Evolutionary conservation across 2,113 vertebrate genomes (phyloP).

Genomic region (Myiozetetes cayanensis): DNA sequence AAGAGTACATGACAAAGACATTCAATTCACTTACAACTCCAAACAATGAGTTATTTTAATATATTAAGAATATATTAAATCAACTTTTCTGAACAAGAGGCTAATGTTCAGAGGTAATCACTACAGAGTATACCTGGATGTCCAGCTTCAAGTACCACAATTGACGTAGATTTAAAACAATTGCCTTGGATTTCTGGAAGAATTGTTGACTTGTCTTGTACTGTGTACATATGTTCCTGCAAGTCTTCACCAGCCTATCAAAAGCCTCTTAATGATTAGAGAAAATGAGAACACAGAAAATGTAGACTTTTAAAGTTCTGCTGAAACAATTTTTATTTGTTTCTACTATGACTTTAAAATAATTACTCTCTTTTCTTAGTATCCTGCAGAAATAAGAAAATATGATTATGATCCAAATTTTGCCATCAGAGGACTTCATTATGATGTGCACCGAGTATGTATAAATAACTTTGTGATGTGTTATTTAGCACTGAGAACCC

Average conservation of each 20-base stretch:
- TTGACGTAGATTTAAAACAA: neutral
- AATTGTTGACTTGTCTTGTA: neutral
- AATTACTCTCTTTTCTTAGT: constrained; percentile 70
- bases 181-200: neutral
- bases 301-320: neutral
- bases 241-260: neutral
- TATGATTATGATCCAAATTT: constrained; percentile 94
- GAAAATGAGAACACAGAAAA: neutral
- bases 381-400: constrained; percentile 86
- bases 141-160: neutral
- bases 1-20: neutral
- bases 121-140: neutral
- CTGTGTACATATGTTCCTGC: neutral
- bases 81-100: neutral
- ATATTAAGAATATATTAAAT: neutral
- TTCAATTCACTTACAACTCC: neutral
- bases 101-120: neutral
- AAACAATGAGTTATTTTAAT: rapidly evolving
- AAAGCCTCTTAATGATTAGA: neutral
- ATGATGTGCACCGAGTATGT: constrained; percentile 95
- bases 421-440: constrained; percentile 94
- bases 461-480: neutral
- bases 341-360: neutral
- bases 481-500: neutral
- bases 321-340: neutral